These are phyloP conservation scores for Clusia tigrina DNA, from an alignment of 2,888 invertebrate genomes.

Conservation along the genomic window DNA sequence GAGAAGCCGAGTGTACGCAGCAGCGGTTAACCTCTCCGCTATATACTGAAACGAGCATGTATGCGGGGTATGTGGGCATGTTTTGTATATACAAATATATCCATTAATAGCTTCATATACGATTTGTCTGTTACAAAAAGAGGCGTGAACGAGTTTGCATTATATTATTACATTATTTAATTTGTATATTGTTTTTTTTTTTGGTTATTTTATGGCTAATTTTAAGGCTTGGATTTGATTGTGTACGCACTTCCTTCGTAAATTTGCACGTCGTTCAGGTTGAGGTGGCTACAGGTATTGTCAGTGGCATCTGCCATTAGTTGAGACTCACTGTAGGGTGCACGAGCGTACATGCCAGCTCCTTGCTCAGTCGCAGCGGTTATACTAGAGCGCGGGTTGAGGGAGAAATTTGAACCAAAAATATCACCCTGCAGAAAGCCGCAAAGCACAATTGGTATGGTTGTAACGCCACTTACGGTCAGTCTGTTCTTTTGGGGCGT, in stretches of 20 bases:
- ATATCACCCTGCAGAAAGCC: slow-evolving; percentile 64
- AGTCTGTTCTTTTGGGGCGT: slow-evolving; percentile 36
- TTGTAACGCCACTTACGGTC: slow-evolving; percentile 54
- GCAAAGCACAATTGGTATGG: slow-evolving; percentile 66
- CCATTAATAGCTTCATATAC: too few relatives aligned
- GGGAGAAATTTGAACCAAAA: slow-evolving; percentile 49
- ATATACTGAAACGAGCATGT: too few relatives aligned
- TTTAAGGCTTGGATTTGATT: neutral
- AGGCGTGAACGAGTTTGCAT: too few relatives aligned
- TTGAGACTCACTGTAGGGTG: slow-evolving; percentile 24
- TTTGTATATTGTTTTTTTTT: too few relatives aligned
- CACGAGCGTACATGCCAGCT: slow-evolving; percentile 6
- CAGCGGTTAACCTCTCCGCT: too few relatives aligned
- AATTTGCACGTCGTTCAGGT: slow-evolving; percentile 25
- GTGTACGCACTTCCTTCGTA: slow-evolving; percentile 37
- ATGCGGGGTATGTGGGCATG: too few relatives aligned
- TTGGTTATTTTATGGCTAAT: neutral
- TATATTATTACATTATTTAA: too few relatives aligned
- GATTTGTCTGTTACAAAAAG: too few relatives aligned
- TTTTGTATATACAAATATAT: too few relatives aligned
- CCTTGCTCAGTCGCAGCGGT: slow-evolving; percentile 37
- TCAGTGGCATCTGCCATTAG: neutral
- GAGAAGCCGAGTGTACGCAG: too few relatives aligned
- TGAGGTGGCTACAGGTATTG: slow-evolving; percentile 10
- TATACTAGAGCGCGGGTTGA: slow-evolving; percentile 43